Evolutionary conservation across 2,113 vertebrate species (phyloP).

Genomic region (Orycteropus afer): DNA sequence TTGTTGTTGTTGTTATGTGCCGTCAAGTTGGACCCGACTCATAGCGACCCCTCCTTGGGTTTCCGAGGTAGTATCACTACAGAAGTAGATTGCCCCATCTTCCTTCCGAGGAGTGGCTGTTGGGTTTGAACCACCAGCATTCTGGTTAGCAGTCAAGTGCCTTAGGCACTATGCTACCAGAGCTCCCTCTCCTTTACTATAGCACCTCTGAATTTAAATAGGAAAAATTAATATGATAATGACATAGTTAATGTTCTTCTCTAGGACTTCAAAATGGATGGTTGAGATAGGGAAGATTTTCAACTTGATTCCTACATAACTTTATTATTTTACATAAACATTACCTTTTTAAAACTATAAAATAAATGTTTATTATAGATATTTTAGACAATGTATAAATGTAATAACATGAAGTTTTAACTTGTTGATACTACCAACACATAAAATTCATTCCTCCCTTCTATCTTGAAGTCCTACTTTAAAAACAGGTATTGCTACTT

Average conservation of each 20-base stretch:
- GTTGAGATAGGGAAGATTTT: neutral
- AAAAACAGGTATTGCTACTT: neutral
- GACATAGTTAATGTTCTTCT: neutral
- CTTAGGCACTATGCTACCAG: no score
- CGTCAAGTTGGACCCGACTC: no score
- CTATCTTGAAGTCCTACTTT: neutral
- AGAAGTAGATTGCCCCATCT: no score
- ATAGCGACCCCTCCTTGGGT: no score
- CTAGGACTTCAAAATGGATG: neutral
- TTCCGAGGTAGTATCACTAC: no score
- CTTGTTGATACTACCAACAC: neutral
- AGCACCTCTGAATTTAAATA: neutral
- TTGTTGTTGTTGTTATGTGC: no score
- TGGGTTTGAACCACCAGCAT: no score
- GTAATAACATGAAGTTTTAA: neutral
- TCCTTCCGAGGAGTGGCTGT: no score
- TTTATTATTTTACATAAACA: neutral
- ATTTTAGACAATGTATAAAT: neutral
- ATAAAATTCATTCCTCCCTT: neutral
- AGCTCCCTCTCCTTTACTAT: fast-evolving
- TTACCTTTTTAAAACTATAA: neutral
- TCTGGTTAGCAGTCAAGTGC: no score
- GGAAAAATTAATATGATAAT: neutral
- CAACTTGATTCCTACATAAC: neutral
- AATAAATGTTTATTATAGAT: neutral